Evolutionary conservation across 2,113 vertebrate genomes (phyloP), one percentile per base, ranked within the genome.

Genomic region (Callionymus lyra): DNA sequence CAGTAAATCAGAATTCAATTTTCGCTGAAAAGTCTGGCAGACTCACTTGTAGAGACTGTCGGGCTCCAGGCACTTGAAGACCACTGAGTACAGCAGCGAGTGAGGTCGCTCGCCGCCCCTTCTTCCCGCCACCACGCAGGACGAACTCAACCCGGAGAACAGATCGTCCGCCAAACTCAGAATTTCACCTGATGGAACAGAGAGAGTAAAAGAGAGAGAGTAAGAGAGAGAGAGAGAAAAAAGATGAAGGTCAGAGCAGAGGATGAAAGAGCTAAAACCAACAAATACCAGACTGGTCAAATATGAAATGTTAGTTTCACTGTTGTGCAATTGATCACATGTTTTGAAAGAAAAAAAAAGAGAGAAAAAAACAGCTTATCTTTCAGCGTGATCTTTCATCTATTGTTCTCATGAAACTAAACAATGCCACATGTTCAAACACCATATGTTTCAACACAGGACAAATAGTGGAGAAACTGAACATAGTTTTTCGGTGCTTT

Each of bases 31-130:
- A 47, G 27, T 36, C n/a, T 47, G 40, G 27, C 16, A 52, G 15
- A 70, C 81, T 96, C 89, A 99, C 95, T 93, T 99, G 86, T 98
- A 98, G 53, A 99, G 89, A 80, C 91, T 93, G 60, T 99, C 95
- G 0, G 94, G 90, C 64, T 97, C 94, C 87, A 98, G 86, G 79
- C 95, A 99, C 87, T 97, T 98, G 87, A 98, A 98, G 79, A 98
- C 91, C 70, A 97, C 88, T 0, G 94, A 93, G 49, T 97, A 98
- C 53, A 97, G 73, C 63, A 81, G 83, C 55, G 84, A 82, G 53
- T 94, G 91, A 35, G 89, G 84, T 54, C 81, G 75, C 6, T 93
- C 93, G 41, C 85, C 89, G 0, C 76, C 87, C 63, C 89, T 91
- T 53, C 82, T 88, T 18, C 94, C 93, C 3, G 93, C 91, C 53